Evolutionary conservation across 37 sponge, comb jelly and placozoan genomes (phyloP).

Genomic region (Hexactinellida sp.): DNA sequence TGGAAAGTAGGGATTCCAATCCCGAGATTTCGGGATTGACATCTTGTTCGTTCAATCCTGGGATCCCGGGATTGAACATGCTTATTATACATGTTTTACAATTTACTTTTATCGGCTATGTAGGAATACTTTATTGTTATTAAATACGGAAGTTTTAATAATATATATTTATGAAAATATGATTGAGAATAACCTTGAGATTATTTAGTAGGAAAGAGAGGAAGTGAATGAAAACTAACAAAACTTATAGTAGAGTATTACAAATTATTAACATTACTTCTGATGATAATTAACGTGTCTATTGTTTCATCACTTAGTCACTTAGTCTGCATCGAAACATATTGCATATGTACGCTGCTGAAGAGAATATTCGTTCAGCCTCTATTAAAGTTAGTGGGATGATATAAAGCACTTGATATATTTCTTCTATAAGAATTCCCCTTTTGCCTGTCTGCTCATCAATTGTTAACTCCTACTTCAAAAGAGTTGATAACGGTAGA

Average conservation of each 20-base stretch:
- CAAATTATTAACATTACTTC: neutral
- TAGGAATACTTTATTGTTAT: neutral
- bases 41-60: no score
- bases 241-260: neutral
- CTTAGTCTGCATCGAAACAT: neutral
- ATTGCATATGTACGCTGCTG: conserved; percentile 14
- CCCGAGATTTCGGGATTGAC: conserved; percentile 13
- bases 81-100: neutral
- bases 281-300: neutral
- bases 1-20: conserved; percentile 13
- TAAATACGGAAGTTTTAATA: neutral
- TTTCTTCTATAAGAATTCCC: neutral
- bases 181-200: neutral
- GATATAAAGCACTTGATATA: conserved; percentile 2
- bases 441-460: conserved; percentile 11
- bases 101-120: neutral
- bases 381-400: neutral
- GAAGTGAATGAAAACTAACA: neutral
- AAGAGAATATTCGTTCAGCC: conserved; percentile 3
- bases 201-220: neutral
- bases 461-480: conserved; percentile 3
- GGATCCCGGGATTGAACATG: conserved; percentile 17
- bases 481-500: neutral
- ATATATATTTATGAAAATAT: neutral
- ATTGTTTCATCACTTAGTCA: conserved; percentile 11